Evolutionary conservation across 64 coral and sea anemone species (phyloP), one percentile per base, ranked within the genome.

Genomic region (Stylophora pistillata): DNA sequence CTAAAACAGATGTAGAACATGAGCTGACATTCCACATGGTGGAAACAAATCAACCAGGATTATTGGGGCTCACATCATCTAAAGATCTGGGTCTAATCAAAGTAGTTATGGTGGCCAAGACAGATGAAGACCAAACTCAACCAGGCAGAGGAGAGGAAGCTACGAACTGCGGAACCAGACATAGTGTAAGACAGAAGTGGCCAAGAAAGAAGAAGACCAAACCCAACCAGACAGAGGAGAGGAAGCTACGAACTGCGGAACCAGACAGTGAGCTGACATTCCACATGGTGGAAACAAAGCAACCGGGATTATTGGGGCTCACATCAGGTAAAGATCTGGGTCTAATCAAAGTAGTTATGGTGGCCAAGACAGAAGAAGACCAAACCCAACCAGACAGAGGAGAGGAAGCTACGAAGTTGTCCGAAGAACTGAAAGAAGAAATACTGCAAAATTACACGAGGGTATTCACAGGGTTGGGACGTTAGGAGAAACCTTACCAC

Each of bases 1-100:
- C 78, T 69, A 93, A 88, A 71, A 31, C 85, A 75, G 56, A 88
- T 76, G 17, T 37, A 75, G 71, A 74, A 69, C 74, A 75, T 31
- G 69, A 91, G 64, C 57, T 85, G 27, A 86, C 89, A 86, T 86
- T 91, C 32, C 81, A 91, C 58, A 77, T 88, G 53, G 86, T 93
- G 18, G 91, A 93, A 60, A 93, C 85, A 23, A 81, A 88, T 73
- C 91, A 93, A 88, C 85, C 91, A 72, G 85, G 85, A 57, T 73
- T 92, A 73, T 62, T 92, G 41, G 91, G 91, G 59, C 85, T 92
- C 21, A 79, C 25, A 81, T 77, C 84, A 56, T 79, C 84, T 73
- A 84, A 92, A 81, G 85, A 92, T 56, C 55, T 87, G 30, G 85
- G 76, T 32, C 55, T 92, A 30, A 92, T 92, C 74, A 92, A 87